Evolutionary conservation across 2,797 vertebrate species (phyloP), one percentile per base, ranked within the genome.

Genomic region (Molossus molossus): DNA sequence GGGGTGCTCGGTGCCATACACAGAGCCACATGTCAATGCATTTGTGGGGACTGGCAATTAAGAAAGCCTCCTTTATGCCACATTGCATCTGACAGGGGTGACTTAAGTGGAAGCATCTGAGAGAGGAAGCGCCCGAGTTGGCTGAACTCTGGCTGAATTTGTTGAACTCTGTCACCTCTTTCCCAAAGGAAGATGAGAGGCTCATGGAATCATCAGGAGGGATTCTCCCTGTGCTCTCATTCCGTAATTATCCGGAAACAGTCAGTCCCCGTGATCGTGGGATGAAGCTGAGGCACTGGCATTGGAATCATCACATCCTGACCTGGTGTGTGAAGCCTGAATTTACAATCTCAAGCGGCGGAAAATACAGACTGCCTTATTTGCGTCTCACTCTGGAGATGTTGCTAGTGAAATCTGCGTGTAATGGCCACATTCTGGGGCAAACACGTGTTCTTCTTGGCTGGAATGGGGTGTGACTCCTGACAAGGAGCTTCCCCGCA

Each of bases 201-300:
- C 87, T 95, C 48, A 17, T 33, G 83, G 80, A 72, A 82, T 81
- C 90, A 95, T 92, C 94, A 94, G 33, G 76, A 96, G 58, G 33
- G 70, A 90, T 84, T 82, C 81, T 83, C 73, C 76, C 1, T 13
- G 70, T 7, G 27, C 23, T 87, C 70, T 60, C 27, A 87, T 86
- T 94, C 72, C 85, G 84, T 90, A 88, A 96, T 87, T 55, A 79
- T 87, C 87, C 45, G n/a, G 72, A 70, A 87, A 83, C 21, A 64
- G 27, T 70, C 80, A 75, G 53, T 92, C 14, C 45, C 65, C 18
- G 3, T 23, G 81, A 77, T 6, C 0, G 0, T 70, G 37, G 29
- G 77, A 83, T 40, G 75, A 84, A 85, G 48, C 45, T 81, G 53
- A 90, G 21, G 58, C 79, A 23, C 7, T 70, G 67, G 76, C 25